Evolutionary conservation across 1,140 invertebrate species (phyloP), one percentile per base, ranked within the genome.

Genomic region (Tigriopus japonicus): DNA sequence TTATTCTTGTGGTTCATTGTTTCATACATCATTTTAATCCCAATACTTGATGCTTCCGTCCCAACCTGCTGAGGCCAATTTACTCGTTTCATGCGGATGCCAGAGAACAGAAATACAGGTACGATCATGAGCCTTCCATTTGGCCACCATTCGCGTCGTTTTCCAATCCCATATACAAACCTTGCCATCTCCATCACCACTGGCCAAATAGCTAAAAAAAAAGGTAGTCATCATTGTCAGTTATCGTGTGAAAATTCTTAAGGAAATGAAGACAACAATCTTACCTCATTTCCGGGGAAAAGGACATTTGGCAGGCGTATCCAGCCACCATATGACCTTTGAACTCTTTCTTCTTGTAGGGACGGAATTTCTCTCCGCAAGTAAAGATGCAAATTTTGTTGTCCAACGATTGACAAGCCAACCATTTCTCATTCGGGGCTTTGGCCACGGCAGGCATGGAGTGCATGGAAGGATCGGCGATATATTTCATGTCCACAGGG

Each of bases 121-220:
- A 64, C 87, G 87, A 65, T 98, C 93, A 71, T 99, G 96, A 0
- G 95, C 96, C 73, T 98, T 97, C 86, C 92, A 98, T 69, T 95
- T 96, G 69, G 87, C 92, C 70, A 92, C 95, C 52, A 98, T 76
- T 75, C 95, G 93, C 42, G 92, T 96, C 0, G 90, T 94, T 71
- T 98, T 97, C 94, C 94, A 99, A 71, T 98, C 94, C 95, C 96
- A 99, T 41, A 98, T 81, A 70, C 92, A 98, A 65, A 93, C 84
- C 73, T 97, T 98, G 1, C 96, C 96, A 75, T 99, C 95, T 5
- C 93, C 95, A 75, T 99, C 96, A n/a, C 96, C 96, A 0, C 91
- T 98, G 23, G 96, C 84, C 28, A 99, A 75, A 71, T 98, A 98
- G 68, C 90, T 91, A 24, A 24, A 61, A 9, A 7, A n/a, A 1